phyloP scores from a whole-genome alignment of 2,797 vertebrate species.

The Hippopotamyrus pictus region DNA sequence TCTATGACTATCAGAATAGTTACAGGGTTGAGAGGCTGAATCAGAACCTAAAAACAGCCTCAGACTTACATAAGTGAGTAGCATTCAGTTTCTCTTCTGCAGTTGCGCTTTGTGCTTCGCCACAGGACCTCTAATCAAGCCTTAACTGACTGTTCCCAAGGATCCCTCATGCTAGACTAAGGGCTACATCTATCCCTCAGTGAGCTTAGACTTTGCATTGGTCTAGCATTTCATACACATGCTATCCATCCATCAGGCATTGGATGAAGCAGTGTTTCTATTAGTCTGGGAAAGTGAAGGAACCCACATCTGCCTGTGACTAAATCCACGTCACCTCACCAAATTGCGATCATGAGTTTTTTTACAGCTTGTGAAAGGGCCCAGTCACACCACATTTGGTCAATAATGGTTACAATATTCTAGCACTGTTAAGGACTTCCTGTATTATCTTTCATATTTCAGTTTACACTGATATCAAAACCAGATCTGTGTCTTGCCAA shows the following conservation, averaged over 20 bases:
- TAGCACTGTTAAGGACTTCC: neutral
- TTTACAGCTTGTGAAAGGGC: neutral
- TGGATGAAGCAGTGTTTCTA: neutral
- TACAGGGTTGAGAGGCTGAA: neutral
- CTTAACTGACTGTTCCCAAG: neutral
- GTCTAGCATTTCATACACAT: neutral
- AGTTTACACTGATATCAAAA: neutral
- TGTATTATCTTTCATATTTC: neutral
- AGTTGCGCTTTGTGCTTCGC: neutral
- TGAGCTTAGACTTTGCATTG: neutral
- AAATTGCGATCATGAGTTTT: neutral
- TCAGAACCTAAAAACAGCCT: neutral
- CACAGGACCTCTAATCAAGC: neutral
- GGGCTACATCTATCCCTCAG: neutral
- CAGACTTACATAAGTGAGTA: neutral
- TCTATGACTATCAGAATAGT: neutral
- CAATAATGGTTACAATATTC: neutral
- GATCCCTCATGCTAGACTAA: neutral
- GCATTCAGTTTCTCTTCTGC: neutral
- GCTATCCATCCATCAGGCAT: neutral
- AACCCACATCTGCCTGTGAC: neutral
- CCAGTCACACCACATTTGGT: neutral
- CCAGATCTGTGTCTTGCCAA: neutral
- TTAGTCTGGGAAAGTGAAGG: neutral
- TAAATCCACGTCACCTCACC: neutral